Conservation (phyloP, 2,888 invertebrate species). For the Macrophya annulata region DNA sequence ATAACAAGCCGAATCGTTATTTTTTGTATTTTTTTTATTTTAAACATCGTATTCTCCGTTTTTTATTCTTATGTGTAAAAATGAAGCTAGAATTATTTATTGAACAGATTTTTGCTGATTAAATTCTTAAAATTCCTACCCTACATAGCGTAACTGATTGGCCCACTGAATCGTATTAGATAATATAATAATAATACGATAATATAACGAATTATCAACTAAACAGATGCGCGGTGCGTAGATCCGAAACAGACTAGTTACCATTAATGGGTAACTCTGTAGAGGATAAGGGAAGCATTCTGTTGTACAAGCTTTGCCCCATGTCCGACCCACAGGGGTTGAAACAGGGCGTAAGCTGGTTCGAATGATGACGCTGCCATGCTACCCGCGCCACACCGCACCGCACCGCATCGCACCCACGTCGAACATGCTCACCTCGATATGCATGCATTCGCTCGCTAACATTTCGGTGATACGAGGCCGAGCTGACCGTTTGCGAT, state of each 20-base stretch:
- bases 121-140: too few relatives aligned
- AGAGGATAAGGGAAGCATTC: conserved; percentile 54
- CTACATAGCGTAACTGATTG: too few relatives aligned
- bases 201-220: conserved; percentile 9
- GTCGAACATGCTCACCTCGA: conserved; percentile 46
- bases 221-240: background rate
- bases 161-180: background rate
- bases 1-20: too few relatives aligned
- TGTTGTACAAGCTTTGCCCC: conserved; percentile 55
- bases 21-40: too few relatives aligned
- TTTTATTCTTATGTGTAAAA: too few relatives aligned
- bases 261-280: conserved; percentile 38
- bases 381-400: background rate
- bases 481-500: conserved; percentile 35
- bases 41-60: too few relatives aligned
- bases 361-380: conserved; percentile 28
- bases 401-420: background rate
- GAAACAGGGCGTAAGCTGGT: conserved; percentile 50
- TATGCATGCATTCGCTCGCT: conserved; percentile 19
- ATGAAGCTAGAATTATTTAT: too few relatives aligned
- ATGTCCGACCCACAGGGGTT: conserved; percentile 49
- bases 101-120: too few relatives aligned
- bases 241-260: conserved; percentile 39
- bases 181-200: background rate
- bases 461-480: conserved; percentile 37